phyloP scores from a whole-genome alignment of 2,797 vertebrate species.

The Enteromius radiatus region DNA sequence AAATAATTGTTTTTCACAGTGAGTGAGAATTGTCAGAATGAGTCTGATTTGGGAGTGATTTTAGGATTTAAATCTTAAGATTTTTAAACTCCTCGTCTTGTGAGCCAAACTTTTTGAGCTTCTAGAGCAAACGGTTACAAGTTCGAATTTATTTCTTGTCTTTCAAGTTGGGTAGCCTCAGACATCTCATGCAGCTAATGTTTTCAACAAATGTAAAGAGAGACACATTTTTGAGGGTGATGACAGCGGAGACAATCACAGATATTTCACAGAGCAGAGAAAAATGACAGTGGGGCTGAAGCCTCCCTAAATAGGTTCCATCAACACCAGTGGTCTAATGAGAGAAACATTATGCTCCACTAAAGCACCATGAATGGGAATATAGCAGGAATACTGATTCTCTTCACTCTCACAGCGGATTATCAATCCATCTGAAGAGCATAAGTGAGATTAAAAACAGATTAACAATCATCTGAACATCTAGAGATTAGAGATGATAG shows the following conservation, averaged over 20 bases:
- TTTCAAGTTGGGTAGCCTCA: not conserved
- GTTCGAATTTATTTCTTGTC: not conserved
- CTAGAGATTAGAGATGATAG: not conserved
- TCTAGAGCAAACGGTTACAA: not conserved
- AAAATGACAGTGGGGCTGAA: not conserved
- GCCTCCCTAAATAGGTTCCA: not conserved
- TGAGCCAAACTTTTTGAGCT: not conserved
- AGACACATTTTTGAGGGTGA: not conserved
- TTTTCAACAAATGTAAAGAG: not conserved
- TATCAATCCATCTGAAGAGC: conserved; percentile 25
- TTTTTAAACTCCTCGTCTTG: not conserved
- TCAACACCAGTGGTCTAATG: not conserved
- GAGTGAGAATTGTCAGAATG: not conserved
- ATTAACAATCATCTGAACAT: conserved; percentile 24
- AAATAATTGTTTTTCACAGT: not conserved
- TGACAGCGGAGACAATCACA: not conserved
- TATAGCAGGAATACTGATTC: conserved; percentile 28
- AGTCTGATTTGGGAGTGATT: not conserved
- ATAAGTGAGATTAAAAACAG: conserved; percentile 33
- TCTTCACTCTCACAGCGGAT: conserved; percentile 8
- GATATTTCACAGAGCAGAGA: not conserved
- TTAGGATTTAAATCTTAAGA: not conserved
- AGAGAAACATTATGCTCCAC: conserved; percentile 8
- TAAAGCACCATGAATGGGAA: not conserved
- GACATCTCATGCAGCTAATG: not conserved